phyloP scores from a whole-genome alignment of 2,113 vertebrate genomes.

The Gallinago media region DNA sequence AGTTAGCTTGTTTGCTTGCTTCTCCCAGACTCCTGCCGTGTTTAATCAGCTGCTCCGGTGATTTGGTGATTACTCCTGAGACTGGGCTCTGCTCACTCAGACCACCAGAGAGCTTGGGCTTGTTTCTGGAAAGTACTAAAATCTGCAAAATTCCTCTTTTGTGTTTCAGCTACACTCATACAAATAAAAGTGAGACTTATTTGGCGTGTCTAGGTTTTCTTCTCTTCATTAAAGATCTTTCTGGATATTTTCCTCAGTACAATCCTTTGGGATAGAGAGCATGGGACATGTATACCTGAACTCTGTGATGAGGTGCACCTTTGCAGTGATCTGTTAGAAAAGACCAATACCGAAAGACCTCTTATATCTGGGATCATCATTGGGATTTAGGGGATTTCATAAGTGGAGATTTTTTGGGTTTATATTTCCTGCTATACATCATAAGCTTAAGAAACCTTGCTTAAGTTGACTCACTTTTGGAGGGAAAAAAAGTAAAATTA shows the following conservation, averaged over 20 bases:
- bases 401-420: not conserved
- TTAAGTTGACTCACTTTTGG: not conserved
- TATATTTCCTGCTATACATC: not conserved
- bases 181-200: not conserved
- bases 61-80: rapidly evolving
- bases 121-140: rapidly evolving
- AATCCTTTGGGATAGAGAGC: not conserved
- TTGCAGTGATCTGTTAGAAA: not conserved
- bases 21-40: not conserved
- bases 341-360: not conserved
- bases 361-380: not conserved
- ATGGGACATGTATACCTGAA: rapidly evolving
- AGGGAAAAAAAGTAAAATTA: not conserved
- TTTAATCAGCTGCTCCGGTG: not conserved
- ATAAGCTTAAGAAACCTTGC: not conserved
- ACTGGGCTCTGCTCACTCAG: rapidly evolving
- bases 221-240: not conserved
- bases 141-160: not conserved
- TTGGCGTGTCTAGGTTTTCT: not conserved
- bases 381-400: not conserved
- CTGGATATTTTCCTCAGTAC: not conserved
- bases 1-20: too few species aligned
- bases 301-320: not conserved
- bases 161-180: rapidly evolving
- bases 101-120: not conserved